Conservation (phyloP, 2,113 vertebrate genomes). For the Pipra filicauda region DNA sequence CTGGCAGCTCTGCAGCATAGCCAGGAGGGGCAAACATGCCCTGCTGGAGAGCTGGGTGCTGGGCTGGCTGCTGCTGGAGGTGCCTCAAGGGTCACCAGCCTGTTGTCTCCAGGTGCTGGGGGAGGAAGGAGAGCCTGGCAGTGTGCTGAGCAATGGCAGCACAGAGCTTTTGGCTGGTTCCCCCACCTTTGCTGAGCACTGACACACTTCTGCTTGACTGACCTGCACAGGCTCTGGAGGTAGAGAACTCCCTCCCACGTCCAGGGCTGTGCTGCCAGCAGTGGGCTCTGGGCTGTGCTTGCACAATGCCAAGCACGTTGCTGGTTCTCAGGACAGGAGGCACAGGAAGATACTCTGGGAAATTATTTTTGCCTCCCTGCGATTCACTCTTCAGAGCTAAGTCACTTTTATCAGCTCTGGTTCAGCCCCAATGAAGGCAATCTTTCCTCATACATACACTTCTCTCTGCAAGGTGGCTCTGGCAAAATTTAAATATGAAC, state of each 20-base stretch:
- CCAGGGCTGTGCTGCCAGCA: neutral
- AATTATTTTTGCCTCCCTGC: neutral
- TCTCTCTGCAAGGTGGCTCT: neutral
- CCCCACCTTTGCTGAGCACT: neutral
- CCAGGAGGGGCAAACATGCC: neutral
- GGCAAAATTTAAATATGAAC: conserved; percentile 5
- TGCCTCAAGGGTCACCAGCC: neutral
- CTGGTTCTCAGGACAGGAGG: neutral
- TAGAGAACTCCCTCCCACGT: neutral
- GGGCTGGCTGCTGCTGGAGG: neutral
- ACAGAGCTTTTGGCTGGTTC: neutral
- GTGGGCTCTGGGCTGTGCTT: neutral
- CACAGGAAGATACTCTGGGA: neutral
- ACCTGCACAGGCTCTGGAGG: neutral
- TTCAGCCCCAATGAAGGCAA: neutral
- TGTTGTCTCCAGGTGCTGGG: neutral
- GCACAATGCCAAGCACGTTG: neutral
- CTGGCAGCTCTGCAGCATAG: neutral
- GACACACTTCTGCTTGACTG: neutral
- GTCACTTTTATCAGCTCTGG: neutral
- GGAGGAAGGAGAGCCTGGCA: neutral
- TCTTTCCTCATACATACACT: neutral
- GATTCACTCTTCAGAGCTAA: neutral
- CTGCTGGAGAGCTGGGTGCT: neutral
- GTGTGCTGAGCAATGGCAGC: neutral